Conservation (phyloP, 2,888 invertebrate genomes). For the Amphipyra berbera region DNA sequence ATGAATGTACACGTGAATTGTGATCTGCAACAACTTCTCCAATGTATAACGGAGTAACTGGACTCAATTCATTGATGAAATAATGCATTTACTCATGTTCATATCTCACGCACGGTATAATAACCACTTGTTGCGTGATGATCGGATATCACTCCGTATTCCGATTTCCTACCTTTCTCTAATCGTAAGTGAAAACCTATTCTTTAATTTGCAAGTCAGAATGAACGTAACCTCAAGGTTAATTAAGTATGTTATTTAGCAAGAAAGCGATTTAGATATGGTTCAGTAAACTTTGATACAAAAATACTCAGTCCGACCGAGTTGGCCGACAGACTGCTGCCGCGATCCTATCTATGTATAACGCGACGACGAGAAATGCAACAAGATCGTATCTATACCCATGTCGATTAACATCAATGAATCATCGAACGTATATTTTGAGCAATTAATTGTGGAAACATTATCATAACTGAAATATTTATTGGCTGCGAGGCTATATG, state of each 20-base stretch:
- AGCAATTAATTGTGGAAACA: constrained; percentile 63
- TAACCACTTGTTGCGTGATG: constrained; percentile 49
- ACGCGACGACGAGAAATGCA: constrained; percentile 36
- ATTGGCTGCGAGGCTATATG: constrained; percentile 55
- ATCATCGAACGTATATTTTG: constrained; percentile 67
- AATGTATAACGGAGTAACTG: constrained; percentile 2
- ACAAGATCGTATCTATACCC: constrained; percentile 29
- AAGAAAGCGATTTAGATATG: constrained; percentile 59
- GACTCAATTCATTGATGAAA: constrained; percentile 24
- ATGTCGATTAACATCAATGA: constrained; percentile 65
- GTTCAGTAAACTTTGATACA: constrained; percentile 65
- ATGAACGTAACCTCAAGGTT: constrained; percentile 15
- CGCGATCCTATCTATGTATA: constrained; percentile 67
- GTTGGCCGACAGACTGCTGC: constrained; percentile 75
- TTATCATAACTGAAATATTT: constrained; percentile 73
- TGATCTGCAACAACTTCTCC: constrained; percentile 40
- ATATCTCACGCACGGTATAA: constrained; percentile 46
- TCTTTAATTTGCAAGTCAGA: constrained; percentile 2
- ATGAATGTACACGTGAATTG: constrained; percentile 45
- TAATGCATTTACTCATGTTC: constrained; percentile 36
- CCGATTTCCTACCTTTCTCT: constrained; percentile 36
- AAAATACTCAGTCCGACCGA: constrained; percentile 79
- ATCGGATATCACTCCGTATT: constrained; percentile 41
- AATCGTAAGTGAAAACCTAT: constrained; percentile 27
- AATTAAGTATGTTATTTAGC: constrained; percentile 10